A percentile compares a stretch with the other conserved stretches of the same genome.
Conservation (phyloP, 92 coral and sea anemone species). For the Siderastrea radians region DNA sequence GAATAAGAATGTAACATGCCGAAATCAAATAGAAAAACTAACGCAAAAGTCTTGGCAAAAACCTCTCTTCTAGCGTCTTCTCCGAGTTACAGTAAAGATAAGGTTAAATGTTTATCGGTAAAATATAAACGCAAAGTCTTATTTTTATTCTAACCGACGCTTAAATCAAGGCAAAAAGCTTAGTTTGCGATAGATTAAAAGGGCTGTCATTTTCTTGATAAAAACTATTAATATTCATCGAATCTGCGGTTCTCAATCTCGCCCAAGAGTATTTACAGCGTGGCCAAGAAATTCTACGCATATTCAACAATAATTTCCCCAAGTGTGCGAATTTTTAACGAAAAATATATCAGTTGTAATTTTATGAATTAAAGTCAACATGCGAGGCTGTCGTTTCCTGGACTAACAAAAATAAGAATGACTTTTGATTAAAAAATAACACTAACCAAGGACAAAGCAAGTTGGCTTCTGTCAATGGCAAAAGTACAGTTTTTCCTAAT, state of each 20-base stretch:
- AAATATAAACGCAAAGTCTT: neutral
- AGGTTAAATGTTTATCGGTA: neutral
- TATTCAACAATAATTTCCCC: constrained; percentile 39
- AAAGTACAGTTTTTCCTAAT: constrained; percentile 40
- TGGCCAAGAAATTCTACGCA: constrained; percentile 48
- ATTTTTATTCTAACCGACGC: neutral
- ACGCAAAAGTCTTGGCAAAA: constrained; percentile 10
- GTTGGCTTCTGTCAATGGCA: constrained; percentile 47
- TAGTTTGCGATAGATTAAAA: constrained; percentile 50
- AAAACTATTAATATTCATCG: constrained; percentile 59
- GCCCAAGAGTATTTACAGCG: constrained; percentile 53
- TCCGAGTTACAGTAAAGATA: neutral
- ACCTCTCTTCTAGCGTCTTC: neutral
- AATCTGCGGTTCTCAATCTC: constrained; percentile 57
- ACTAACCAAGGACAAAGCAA: constrained; percentile 41
- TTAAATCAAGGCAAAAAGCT: constrained; percentile 49
- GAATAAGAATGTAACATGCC: constrained; percentile 35
- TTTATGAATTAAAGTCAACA: constrained; percentile 28
- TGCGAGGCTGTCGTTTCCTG: constrained; percentile 22
- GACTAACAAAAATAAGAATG: constrained; percentile 34
- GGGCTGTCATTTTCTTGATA: constrained; percentile 47
- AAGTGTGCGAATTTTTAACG: constrained; percentile 50
- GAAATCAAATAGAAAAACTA: constrained; percentile 37
- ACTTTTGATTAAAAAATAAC: constrained; percentile 64
- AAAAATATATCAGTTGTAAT: constrained; percentile 14